Conservation (phyloP, 1,140 invertebrate genomes). For the Drosophila sechellia region DNA sequence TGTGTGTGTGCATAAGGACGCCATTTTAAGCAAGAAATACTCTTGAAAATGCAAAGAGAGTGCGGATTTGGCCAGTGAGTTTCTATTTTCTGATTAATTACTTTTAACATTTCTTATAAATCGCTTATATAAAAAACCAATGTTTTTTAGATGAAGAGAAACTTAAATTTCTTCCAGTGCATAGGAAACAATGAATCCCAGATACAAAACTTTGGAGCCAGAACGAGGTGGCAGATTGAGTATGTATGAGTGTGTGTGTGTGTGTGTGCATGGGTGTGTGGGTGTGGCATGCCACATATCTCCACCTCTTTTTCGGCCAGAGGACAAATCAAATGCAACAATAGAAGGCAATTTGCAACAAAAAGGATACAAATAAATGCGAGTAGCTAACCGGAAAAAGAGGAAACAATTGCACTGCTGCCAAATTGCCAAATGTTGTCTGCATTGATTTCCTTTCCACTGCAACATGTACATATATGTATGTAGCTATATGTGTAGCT, state of each 20-base stretch:
- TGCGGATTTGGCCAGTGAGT: neutral
- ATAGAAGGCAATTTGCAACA: conserved; percentile 40
- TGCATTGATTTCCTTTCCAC: conserved; percentile 43
- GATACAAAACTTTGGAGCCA: conserved; percentile 5
- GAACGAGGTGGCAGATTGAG: conserved; percentile 45
- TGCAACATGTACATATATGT: conserved; percentile 5
- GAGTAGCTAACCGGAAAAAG: neutral
- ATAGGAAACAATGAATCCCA: neutral
- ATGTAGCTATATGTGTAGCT: no score
- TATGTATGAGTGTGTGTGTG: conserved; percentile 46
- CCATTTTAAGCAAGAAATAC: conserved; percentile 40
- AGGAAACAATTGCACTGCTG: conserved; percentile 25
- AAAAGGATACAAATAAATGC: conserved; percentile 9
- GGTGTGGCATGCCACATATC: conserved; percentile 58
- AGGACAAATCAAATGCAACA: conserved; percentile 70
- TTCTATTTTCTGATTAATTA: neutral
- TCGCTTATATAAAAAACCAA: no score
- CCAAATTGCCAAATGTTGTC: conserved; percentile 45
- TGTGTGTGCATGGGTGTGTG: conserved; percentile 37
- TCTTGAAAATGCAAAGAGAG: neutral
- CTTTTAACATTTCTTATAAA: no score
- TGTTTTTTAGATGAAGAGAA: no score
- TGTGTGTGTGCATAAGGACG: conserved; percentile 18
- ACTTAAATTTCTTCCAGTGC: neutral
- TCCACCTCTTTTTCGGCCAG: conserved; percentile 19